Base-by-base conservation (phyloP, 1,140 invertebrate species). In the Bradysia coprophila region DNA sequence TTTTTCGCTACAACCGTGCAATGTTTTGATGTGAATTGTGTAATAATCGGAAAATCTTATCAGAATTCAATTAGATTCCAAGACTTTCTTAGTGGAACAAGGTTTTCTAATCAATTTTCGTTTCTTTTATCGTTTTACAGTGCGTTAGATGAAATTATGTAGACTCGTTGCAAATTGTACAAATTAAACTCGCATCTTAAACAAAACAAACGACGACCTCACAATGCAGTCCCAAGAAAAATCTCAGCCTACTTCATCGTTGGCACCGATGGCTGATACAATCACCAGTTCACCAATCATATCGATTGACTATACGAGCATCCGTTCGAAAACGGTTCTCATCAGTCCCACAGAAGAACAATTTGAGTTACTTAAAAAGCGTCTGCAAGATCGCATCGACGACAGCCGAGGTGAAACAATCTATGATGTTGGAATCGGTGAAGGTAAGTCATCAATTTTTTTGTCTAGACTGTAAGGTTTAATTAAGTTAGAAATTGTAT, bases 321-420 rank as follows among this genome's bases (percentile, higher is more conserved):
- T 68, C 31, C 59, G 73, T 32, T 66, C 66, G 21, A 71, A 86
- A 73, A 74, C 71, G 55, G 69, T 80, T 28, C 65, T 95, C 32
- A 80, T 96, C 1, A 88, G 86, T 60, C 92, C 93, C 4, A 82
- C 72, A 28, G 78, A 82, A 50, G 76, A 82, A 52, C 83, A 92
- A 52, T 87, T 81, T 65, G 83, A 91, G 47, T 65, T 86, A 42
- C 60, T 93, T n/a, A 63, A 78, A 40, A 76, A 72, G 46, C 72
- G 77, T 49, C 58, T 98, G 8, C 75, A 77, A 56, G 79, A 86
- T 48, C 72, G 86, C 50, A 72, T 95, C 32, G 74, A 81, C 43
- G 80, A 87, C 63, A 89, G 88, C 33, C 79, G 90, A 43, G 93
- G 91, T 38, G 92, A 97, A 68, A 90, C 91, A 33, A 93, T 98